Evolutionary conservation across 2,113 vertebrate species (phyloP).

Genomic region (Chloropsis cyanopogon): DNA sequence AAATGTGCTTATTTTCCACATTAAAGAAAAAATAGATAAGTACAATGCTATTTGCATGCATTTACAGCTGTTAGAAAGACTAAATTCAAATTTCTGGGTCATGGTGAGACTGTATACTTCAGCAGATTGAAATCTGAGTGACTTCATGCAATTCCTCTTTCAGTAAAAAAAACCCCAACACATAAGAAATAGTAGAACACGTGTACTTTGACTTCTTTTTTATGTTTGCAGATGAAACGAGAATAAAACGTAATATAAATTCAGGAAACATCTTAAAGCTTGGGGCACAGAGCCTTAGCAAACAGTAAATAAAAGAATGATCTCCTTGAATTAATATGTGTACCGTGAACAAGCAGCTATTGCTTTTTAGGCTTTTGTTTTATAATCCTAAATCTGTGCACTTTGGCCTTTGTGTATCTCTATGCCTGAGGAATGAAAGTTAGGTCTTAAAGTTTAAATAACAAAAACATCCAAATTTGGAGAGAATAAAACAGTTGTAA

Average conservation of each 20-base stretch:
- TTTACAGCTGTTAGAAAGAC: conserved; percentile 40
- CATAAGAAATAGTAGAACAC: conserved; percentile 38
- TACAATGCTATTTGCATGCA: background rate
- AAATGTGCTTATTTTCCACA: background rate
- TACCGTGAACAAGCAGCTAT: conserved; percentile 55
- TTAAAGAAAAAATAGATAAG: background rate
- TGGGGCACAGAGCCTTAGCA: conserved; percentile 35
- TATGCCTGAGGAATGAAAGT: background rate
- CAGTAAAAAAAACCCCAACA: background rate
- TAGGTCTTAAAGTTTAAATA: background rate
- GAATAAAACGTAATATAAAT: conserved; percentile 67
- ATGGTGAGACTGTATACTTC: conserved; percentile 10
- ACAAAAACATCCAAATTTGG: background rate
- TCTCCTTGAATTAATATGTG: conserved; percentile 57
- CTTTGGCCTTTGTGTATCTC: background rate
- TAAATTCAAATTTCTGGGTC: conserved; percentile 47
- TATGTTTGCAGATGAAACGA: conserved; percentile 49
- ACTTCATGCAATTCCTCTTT: conserved; percentile 40
- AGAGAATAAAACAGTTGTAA: background rate
- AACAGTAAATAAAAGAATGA: conserved; percentile 30
- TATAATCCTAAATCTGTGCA: conserved; percentile 48
- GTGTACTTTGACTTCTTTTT: conserved; percentile 7
- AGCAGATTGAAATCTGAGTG: conserved; percentile 41
- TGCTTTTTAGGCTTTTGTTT: conserved; percentile 42
- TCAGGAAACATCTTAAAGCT: conserved; percentile 37